Conservation (phyloP, 2,888 invertebrate genomes). For the Polyploca ridens region DNA sequence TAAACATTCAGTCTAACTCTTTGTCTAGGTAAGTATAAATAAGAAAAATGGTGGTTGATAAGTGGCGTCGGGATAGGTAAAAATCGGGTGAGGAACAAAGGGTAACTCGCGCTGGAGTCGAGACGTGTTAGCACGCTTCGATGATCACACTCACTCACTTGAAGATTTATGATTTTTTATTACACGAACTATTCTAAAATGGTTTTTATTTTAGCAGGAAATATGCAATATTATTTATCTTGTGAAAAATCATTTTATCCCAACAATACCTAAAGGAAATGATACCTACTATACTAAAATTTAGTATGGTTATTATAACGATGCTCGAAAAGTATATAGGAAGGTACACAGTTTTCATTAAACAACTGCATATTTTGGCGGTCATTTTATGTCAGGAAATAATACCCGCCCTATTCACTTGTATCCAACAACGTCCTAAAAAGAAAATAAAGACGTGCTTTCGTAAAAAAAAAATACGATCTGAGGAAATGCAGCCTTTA, state of each 20-base stretch:
- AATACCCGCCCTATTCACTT: background rate
- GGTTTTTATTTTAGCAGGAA: background rate
- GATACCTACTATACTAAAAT: background rate
- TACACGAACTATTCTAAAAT: constrained; percentile 19
- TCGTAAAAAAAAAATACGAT: constrained; percentile 13
- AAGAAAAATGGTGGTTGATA: constrained; percentile 19
- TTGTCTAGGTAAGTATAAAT: constrained; percentile 28
- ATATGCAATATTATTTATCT: no score
- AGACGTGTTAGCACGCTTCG: constrained; percentile 40
- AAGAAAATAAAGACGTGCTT: background rate
- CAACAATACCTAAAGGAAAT: background rate
- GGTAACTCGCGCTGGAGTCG: constrained; percentile 28
- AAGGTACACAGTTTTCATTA: background rate
- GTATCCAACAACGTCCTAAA: background rate
- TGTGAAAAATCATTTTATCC: no score
- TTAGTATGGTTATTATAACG: no score
- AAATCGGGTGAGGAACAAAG: constrained; percentile 35
- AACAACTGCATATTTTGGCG: background rate
- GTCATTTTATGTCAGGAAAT: background rate
- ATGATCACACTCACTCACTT: constrained; percentile 30
- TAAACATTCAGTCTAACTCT: constrained; percentile 20
- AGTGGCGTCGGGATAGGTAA: constrained; percentile 22
- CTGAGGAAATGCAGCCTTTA: constrained; percentile 26
- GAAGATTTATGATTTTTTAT: constrained; percentile 18
- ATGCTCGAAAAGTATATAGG: no score